phyloP scores from a whole-genome alignment of 2,888 invertebrate genomes.

The Limnephilus lunatus region DNA sequence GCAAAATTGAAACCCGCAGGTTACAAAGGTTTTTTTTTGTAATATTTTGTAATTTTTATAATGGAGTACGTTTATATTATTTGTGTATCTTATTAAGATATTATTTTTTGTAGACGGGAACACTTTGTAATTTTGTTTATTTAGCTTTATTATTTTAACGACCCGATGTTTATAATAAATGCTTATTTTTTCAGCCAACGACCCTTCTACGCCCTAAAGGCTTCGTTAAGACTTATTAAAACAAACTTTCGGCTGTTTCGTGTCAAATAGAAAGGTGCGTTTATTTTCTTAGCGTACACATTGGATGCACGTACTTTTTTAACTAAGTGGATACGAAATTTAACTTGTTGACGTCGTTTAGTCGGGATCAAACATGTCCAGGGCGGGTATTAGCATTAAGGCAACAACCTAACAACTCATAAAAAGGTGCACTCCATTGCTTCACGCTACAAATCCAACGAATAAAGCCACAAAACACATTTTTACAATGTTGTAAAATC shows the following conservation, averaged over 20 bases:
- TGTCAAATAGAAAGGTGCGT: neutral
- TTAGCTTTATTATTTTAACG: conserved; percentile 6
- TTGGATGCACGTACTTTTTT: neutral
- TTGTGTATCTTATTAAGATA: neutral
- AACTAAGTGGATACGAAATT: neutral
- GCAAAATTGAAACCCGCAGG: neutral
- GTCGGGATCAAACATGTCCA: neutral
- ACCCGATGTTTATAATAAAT: neutral
- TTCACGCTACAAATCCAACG: neutral
- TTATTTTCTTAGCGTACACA: neutral
- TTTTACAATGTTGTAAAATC: neutral
- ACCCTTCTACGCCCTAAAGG: neutral
- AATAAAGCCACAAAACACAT: neutral
- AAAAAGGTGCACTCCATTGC: neutral
- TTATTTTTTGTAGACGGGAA: neutral
- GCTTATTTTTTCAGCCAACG: conserved; percentile 11
- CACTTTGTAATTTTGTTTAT: neutral
- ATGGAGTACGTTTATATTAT: neutral
- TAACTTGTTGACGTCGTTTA: neutral
- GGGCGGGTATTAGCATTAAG: neutral
- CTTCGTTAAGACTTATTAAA: neutral
- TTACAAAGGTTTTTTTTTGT: neutral
- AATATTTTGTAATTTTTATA: neutral
- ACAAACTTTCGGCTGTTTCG: neutral
- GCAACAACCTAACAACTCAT: neutral